These are phyloP conservation scores for Ciconia nigra DNA, from an alignment of 2,797 vertebrate species.

Conservation along the genomic window DNA sequence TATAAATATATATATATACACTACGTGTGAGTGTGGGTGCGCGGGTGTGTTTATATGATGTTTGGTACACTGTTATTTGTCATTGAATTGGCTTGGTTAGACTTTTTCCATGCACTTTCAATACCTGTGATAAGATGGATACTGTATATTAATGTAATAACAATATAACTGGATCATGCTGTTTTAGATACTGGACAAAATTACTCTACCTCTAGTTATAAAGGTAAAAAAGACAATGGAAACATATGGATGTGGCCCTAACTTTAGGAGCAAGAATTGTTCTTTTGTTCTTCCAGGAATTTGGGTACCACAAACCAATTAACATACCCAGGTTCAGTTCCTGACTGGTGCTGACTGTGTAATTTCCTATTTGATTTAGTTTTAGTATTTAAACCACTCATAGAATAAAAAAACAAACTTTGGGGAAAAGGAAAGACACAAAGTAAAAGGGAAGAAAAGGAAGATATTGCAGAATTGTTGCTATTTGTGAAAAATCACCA, in stretches of 20 bases:
- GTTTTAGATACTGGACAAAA: constrained; percentile 71
- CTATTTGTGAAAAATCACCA: constrained; percentile 5
- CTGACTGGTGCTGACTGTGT: constrained; percentile 58
- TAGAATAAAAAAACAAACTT: background rate
- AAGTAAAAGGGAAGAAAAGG: background rate
- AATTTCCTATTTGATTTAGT: constrained; percentile 11
- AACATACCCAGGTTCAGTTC: constrained; percentile 56
- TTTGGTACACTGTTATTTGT: constrained; percentile 58
- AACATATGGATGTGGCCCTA: constrained; percentile 23
- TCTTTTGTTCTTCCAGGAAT: constrained; percentile 45
- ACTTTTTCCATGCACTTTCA: constrained; percentile 64
- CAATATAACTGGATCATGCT: constrained; percentile 64
- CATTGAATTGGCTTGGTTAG: constrained; percentile 43
- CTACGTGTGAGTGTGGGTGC: constrained; percentile 44
- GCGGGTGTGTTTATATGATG: constrained; percentile 49
- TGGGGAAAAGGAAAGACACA: background rate
- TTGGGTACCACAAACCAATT: constrained; percentile 3
- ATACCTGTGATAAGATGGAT: constrained; percentile 47
- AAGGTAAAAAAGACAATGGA: constrained; percentile 57
- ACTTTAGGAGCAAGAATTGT: constrained; percentile 25
- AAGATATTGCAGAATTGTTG: background rate
- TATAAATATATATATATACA: constrained; percentile 67
- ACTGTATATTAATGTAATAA: constrained; percentile 65
- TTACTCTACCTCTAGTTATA: constrained; percentile 77
- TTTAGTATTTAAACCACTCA: constrained; percentile 4